Conservation (phyloP, 2,888 invertebrate genomes). For the Drosophila fungiperda region DNA sequence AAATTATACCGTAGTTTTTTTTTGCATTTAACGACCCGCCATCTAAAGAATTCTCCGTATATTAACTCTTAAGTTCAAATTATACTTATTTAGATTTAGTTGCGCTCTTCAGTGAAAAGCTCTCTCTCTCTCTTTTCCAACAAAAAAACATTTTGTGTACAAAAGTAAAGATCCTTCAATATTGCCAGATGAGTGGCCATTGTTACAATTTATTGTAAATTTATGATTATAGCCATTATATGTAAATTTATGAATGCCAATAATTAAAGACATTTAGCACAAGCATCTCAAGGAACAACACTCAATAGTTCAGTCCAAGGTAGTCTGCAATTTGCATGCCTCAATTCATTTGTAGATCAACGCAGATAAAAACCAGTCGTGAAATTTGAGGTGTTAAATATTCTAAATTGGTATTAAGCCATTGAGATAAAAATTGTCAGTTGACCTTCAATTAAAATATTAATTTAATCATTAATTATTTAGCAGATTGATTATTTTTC, state of each 20-base stretch:
- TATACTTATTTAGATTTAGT: slow-evolving; percentile 37
- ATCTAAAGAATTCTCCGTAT: slow-evolving; percentile 28
- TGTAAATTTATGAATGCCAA: slow-evolving; percentile 52
- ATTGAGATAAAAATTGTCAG: not conserved
- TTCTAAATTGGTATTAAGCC: not conserved
- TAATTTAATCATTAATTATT: not conserved
- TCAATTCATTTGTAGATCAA: slow-evolving; percentile 24
- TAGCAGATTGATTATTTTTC: not conserved
- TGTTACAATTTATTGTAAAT: slow-evolving; percentile 37
- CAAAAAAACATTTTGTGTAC: slow-evolving; percentile 47
- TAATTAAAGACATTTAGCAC: slow-evolving; percentile 64
- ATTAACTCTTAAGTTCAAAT: slow-evolving; percentile 48
- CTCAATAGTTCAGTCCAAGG: slow-evolving; percentile 36
- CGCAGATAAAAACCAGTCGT: slow-evolving; percentile 23
- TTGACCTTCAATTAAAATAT: not conserved
- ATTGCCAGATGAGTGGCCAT: slow-evolving; percentile 45
- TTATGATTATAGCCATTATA: slow-evolving; percentile 10
- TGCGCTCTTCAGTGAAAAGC: slow-evolving; percentile 60
- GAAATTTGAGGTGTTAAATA: slow-evolving; percentile 12
- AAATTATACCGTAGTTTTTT: slow-evolving; percentile 43
- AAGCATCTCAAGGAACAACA: slow-evolving; percentile 21
- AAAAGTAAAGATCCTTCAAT: slow-evolving; percentile 56
- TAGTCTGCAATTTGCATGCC: slow-evolving; percentile 39
- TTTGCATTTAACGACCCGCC: slow-evolving; percentile 44
- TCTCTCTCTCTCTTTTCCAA: slow-evolving; percentile 13